phyloP scores from a whole-genome alignment of 2,797 vertebrate species.

The Amazona ochrocephala region DNA sequence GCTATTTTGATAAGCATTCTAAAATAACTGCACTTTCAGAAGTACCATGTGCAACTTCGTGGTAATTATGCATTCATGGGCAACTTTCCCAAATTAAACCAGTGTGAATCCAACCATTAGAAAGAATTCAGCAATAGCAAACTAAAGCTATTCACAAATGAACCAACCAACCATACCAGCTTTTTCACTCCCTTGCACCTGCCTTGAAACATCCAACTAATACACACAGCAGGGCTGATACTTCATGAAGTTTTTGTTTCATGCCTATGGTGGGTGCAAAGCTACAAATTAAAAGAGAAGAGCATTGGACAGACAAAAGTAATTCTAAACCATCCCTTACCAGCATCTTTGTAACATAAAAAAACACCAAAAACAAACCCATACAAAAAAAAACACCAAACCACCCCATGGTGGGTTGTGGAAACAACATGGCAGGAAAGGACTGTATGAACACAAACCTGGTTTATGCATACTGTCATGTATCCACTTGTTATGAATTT shows the following conservation, averaged over 20 bases:
- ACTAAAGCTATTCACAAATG: conserved; percentile 11
- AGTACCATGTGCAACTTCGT: neutral
- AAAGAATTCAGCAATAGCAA: conserved; percentile 20
- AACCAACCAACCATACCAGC: conserved; percentile 16
- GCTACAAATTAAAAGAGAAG: neutral
- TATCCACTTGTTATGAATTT: neutral
- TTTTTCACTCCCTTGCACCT: neutral
- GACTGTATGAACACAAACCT: neutral
- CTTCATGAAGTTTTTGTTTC: neutral
- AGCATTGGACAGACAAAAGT: neutral
- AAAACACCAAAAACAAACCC: neutral
- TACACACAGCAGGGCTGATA: neutral
- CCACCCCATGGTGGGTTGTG: neutral
- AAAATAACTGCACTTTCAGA: neutral
- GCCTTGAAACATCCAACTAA: neutral
- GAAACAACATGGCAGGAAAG: neutral
- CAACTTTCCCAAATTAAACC: neutral
- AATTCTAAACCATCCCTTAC: neutral
- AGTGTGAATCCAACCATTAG: conserved; percentile 5
- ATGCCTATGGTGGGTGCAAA: neutral
- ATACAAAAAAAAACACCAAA: neutral
- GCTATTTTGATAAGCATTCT: neutral
- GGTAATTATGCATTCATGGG: neutral
- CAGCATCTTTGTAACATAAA: neutral
- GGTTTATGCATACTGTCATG: neutral